Base-by-base conservation (phyloP, 1,140 invertebrate species). In the Scaptomyza graminum region DNA sequence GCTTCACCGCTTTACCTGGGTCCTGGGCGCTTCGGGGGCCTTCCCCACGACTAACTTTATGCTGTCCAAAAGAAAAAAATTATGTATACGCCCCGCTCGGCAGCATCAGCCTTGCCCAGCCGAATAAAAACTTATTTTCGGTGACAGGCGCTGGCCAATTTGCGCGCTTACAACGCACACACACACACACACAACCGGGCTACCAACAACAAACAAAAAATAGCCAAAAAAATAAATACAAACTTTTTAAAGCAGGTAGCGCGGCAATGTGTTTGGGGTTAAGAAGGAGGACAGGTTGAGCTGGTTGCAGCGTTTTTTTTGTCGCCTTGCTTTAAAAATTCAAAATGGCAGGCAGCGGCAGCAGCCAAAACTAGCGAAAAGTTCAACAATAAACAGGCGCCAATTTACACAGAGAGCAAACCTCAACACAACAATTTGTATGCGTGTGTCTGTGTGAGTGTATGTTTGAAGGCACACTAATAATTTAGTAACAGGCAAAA, bases 401-500 rank as follows among this genome's bases (percentile, higher is more conserved):
- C 78, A 75, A 34, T 79, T 79, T 75, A 59, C 61, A 50, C 50
- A 34, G 43, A 34, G 43, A 7, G 31, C 15, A 22, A 22, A 57
- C 60, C 18, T 34, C 31, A 9, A 11, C 9, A 12, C 31, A 55
- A 16, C 50, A 16, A 6, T 31, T 31, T 37, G 11, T 37, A 46
- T 47, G 15, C 37, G 28, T 46, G 22, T 59, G 41, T 62, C 60
- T 61, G 54, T 55, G 13, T 60, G 31, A 46, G 18, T 63, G 52
- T 65, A 55, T 69, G 63, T 81, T 57, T 57, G 56, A 74, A 64
- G 74, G 64, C 82, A 74, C 81, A 87, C 63, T 83, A 87, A 87
- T 87, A 87, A 88, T 87, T 87, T 61, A 87, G 79, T 87, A 83
- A 88, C 75, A 88, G 83, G 71, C 71, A 80, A 81, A 79, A 75